A percentile compares a stretch with the other conserved stretches of the same genome.
Evolutionary conservation across 2,113 vertebrate species (phyloP).

Genomic region (Rhagologus leucostigma): DNA sequence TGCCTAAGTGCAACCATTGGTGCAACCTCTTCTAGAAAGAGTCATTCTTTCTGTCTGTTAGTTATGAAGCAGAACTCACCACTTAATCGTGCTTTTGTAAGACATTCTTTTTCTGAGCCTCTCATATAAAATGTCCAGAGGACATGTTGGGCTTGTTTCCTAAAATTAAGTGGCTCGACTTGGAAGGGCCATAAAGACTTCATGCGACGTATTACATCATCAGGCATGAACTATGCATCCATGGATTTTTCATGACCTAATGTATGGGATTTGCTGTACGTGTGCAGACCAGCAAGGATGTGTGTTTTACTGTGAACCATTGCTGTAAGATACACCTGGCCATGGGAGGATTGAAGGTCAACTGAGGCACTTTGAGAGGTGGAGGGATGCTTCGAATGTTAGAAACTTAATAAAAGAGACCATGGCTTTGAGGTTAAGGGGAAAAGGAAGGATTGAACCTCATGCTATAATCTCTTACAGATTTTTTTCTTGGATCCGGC

Average conservation of each 20-base stretch:
- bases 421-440: background rate
- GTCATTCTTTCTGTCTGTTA: background rate
- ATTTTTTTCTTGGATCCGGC: background rate
- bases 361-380: background rate
- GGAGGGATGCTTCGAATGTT: background rate
- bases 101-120: background rate
- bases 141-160: background rate
- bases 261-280: background rate
- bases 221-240: background rate
- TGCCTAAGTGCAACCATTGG: background rate
- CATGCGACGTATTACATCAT: background rate
- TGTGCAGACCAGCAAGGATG: background rate
- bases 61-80: background rate
- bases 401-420: background rate
- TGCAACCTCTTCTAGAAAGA: background rate
- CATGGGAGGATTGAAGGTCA: background rate
- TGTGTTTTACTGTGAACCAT: background rate
- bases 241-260: background rate
- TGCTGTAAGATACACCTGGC: background rate
- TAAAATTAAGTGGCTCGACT: background rate
- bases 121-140: background rate
- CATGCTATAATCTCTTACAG: background rate
- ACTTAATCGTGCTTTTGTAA: background rate
- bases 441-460: background rate
- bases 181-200: background rate